phyloP scores from a whole-genome alignment of 2,113 vertebrate species.

The Erpornis zantholeuca region DNA sequence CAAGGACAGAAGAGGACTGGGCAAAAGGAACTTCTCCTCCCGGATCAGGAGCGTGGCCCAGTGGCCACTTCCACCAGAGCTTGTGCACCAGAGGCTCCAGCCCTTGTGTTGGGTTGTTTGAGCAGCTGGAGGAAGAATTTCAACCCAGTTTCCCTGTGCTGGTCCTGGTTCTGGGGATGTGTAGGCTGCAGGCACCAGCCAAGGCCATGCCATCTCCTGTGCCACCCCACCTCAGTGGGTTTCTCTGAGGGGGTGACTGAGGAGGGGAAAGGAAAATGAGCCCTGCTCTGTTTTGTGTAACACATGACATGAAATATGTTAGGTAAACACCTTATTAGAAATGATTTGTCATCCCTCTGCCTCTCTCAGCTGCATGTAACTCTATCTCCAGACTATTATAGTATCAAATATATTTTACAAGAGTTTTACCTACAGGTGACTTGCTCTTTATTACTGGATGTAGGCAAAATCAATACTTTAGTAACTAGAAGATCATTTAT shows the following conservation, averaged over 20 bases:
- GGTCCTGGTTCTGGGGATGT: neutral
- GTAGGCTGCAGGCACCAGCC: neutral
- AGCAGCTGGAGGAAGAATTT: neutral
- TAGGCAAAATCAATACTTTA: conserved; percentile 85
- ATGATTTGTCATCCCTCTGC: conserved; percentile 73
- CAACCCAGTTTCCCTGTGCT: neutral
- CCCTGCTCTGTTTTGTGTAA: neutral
- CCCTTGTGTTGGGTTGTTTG: neutral
- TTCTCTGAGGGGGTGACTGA: neutral
- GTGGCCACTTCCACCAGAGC: neutral
- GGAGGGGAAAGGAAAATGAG: neutral
- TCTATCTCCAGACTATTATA: conserved; percentile 83
- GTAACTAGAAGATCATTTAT: conserved; percentile 80
- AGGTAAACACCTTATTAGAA: conserved; percentile 56
- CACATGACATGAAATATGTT: neutral
- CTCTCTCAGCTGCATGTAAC: conserved; percentile 72
- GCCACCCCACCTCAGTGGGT: neutral
- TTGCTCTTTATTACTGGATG: conserved; percentile 85
- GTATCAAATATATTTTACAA: conserved; percentile 86
- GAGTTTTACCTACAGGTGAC: conserved; percentile 87
- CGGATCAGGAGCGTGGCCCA: neutral
- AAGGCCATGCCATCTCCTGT: neutral
- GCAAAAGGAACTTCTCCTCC: neutral
- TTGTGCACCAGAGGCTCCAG: neutral
- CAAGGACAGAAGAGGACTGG: neutral